phyloP scores from a whole-genome alignment of 2,797 vertebrate genomes.

The Darevskia nairensis region DNA sequence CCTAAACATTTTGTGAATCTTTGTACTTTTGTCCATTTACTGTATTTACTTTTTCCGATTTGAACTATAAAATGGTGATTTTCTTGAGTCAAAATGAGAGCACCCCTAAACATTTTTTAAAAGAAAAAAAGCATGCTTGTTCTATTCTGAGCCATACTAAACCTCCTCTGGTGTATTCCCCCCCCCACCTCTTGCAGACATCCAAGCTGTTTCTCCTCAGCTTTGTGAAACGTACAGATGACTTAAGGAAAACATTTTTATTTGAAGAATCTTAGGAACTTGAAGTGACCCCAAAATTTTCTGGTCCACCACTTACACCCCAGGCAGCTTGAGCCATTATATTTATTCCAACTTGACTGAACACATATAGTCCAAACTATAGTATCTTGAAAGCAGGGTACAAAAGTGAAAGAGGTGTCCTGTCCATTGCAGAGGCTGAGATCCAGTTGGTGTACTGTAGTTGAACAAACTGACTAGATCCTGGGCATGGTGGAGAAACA shows the following conservation, averaged over 20 bases:
- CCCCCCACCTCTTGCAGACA: background rate
- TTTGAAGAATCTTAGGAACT: background rate
- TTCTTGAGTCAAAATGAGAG: too few species aligned
- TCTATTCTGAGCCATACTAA: background rate
- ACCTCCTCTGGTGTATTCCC: background rate
- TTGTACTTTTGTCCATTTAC: too few species aligned
- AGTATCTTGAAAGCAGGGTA: background rate
- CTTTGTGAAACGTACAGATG: background rate
- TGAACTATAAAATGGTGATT: too few species aligned
- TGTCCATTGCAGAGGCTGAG: background rate
- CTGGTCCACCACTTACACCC: background rate
- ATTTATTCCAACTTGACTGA: background rate
- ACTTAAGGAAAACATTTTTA: background rate
- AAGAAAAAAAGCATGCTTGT: background rate
- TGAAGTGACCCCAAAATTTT: background rate
- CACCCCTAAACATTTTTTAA: too few species aligned
- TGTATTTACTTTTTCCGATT: too few species aligned
- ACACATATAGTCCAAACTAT: background rate
- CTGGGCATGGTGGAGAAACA: background rate
- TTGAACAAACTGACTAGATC: background rate
- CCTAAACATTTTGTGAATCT: too few species aligned
- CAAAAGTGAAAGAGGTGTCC: background rate
- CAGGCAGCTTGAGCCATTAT: background rate
- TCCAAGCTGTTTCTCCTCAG: background rate
- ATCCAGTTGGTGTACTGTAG: background rate